Evolutionary conservation across 1,140 invertebrate species (phyloP), one percentile per base, ranked within the genome.

Genomic region (Drosophila nikananu): DNA sequence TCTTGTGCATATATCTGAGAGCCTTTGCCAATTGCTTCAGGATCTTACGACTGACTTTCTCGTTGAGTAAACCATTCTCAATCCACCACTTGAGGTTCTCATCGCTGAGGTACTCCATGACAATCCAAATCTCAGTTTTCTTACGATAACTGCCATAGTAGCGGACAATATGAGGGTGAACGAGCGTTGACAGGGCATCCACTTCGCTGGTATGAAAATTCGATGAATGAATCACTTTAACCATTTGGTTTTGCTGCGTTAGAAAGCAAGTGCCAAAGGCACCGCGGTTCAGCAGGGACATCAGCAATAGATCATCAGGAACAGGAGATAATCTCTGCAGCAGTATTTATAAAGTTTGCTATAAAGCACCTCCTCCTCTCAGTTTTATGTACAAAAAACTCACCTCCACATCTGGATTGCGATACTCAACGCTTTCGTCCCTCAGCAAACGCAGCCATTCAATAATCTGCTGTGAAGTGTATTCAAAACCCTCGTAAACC

Each of bases 1-100:
- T 2, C 2, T 5, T 5, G n/a, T 44, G 41, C 0, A 44, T 0
- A 2, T 44, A 8, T 0, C 3, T 0, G 0, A 44, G 4, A 3
- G 41, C 41, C 2, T 2, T 19, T 0, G 19, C 41, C 41, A 44
- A 1, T 4, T 44, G 41, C 41, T 1, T 4, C 4, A 44, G 5
- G 19, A 44, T 19, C 3, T 9, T 0, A 9, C n/a, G 41, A 4
- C 41, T 44, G 9, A 44, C n/a, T 2, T 10, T n/a, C 41, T 44
- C 41, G 9, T 44, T 12, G 0, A 19, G n/a, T n/a, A n/a, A n/a
- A n/a, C n/a, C 9, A 0, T 44, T n/a, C 3, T n/a, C n/a, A n/a
- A 19, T 19, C 9, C 4, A 12, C 41, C 9, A 3, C 4, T 1
- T 12, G 4, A 44, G n/a, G n/a, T 19, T n/a, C 3, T 3, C 1